Percentiles rank a stretch among this genome's conserved stretches.
These are phyloP conservation scores for Heliothis virescens DNA, from an alignment of 1,140 invertebrate genomes.

Conservation along the genomic window DNA sequence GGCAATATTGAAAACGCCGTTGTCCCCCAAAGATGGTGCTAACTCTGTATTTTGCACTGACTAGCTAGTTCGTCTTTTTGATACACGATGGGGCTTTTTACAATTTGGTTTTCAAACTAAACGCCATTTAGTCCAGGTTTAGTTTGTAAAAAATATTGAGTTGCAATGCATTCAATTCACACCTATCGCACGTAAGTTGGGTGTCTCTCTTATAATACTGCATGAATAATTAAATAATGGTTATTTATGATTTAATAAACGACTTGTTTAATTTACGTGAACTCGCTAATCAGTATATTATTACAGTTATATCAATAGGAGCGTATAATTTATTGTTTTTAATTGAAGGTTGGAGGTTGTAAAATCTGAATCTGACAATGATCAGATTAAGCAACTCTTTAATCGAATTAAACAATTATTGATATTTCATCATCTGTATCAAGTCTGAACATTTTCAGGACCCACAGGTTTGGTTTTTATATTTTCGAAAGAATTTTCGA, in stretches of 20 bases:
- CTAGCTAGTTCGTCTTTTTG: conserved; percentile 68
- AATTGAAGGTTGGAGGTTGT: conserved; percentile 2
- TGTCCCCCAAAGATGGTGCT: conserved; percentile 70
- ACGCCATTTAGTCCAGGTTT: neutral
- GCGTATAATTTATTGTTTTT: neutral
- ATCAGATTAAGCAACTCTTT: neutral
- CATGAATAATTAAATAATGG: conserved; percentile 15
- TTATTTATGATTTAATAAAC: conserved; percentile 26
- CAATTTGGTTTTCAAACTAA: neutral
- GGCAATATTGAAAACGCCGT: conserved; percentile 64
- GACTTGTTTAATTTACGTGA: conserved; percentile 13
- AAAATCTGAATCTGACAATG: neutral
- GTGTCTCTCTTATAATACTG: neutral
- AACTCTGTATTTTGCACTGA: conserved; percentile 67
- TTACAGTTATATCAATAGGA: neutral
- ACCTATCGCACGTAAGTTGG: neutral
- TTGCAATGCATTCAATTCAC: neutral
- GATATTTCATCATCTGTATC: too few relatives aligned
- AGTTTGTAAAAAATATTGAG: neutral
- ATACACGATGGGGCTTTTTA: conserved; percentile 61
- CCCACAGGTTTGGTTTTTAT: too few relatives aligned
- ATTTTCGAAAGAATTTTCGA: too few relatives aligned
- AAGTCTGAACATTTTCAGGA: too few relatives aligned
- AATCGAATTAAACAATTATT: too few relatives aligned
- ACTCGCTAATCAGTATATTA: conserved; percentile 6